phyloP scores from a whole-genome alignment of 2,888 invertebrate species.

The Cistogaster globosa region DNA sequence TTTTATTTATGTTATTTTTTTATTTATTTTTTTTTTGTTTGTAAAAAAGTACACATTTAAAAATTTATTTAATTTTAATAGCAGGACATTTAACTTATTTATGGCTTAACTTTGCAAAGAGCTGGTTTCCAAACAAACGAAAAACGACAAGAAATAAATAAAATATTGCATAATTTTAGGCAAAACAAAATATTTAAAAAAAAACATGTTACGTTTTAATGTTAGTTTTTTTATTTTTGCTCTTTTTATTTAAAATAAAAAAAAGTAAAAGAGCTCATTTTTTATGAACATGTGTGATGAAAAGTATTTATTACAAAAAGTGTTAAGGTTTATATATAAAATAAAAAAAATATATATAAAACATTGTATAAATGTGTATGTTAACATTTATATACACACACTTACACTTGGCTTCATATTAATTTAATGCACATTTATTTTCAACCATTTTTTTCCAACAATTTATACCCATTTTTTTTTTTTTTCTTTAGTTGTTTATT shows the following conservation, averaged over 20 bases:
- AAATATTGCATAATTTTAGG: slow-evolving; percentile 44
- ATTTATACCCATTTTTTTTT: too few relatives aligned
- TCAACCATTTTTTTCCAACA: not conserved
- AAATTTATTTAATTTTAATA: slow-evolving; percentile 7
- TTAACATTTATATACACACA: slow-evolving; percentile 27
- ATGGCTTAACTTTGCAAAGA: slow-evolving; percentile 20
- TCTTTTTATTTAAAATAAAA: not conserved
- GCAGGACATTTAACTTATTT: slow-evolving; percentile 23
- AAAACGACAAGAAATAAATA: not conserved
- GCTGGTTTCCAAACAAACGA: slow-evolving; percentile 19
- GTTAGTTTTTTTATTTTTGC: not conserved
- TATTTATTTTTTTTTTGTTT: too few relatives aligned
- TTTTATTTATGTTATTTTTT: too few relatives aligned
- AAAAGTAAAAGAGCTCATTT: not conserved
- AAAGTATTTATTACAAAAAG: slow-evolving; percentile 57
- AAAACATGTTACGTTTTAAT: not conserved
- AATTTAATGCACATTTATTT: slow-evolving; percentile 61
- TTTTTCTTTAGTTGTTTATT: slow-evolving; percentile 10
- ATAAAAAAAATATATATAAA: slow-evolving; percentile 46
- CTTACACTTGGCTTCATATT: slow-evolving; percentile 30
- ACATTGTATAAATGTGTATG: not conserved
- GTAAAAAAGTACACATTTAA: not conserved
- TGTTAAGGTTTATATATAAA: slow-evolving; percentile 48
- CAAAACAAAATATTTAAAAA: not conserved
- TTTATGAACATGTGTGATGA: not conserved